phyloP scores from a whole-genome alignment of 2,888 invertebrate species.

The Euspilapteryx auroguttella region DNA sequence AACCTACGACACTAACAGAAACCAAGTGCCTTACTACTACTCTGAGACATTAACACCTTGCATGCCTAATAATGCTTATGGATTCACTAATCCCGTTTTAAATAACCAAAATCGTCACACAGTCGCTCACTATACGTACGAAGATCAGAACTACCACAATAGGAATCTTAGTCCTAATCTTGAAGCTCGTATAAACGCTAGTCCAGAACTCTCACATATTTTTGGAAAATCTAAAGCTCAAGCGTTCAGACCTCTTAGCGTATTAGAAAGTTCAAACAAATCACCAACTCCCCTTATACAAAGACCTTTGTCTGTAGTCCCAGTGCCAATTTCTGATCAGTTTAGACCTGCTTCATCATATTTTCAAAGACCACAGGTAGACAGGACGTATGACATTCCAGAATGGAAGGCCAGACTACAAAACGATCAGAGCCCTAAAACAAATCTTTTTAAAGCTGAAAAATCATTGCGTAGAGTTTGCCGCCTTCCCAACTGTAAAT shows the following conservation, averaged over 20 bases:
- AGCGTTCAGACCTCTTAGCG: slow-evolving; percentile 42
- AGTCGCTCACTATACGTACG: slow-evolving; percentile 29
- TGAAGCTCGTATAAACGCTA: slow-evolving; percentile 18
- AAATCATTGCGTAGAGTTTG: slow-evolving; percentile 34
- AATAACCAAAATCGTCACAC: slow-evolving; percentile 35
- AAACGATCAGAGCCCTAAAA: slow-evolving; percentile 28
- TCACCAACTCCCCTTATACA: slow-evolving; percentile 25
- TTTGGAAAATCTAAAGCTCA: slow-evolving; percentile 26
- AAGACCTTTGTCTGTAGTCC: slow-evolving; percentile 46
- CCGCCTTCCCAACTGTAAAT: slow-evolving; percentile 48
- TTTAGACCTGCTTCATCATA: slow-evolving; percentile 44
- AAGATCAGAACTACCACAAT: slow-evolving; percentile 27
- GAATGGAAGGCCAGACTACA: slow-evolving; percentile 45
- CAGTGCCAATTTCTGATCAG: slow-evolving; percentile 42
- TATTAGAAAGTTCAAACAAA: slow-evolving; percentile 33
- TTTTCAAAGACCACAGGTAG: too few species aligned
- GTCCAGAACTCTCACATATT: slow-evolving; percentile 25
- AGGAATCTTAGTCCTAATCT: slow-evolving; percentile 24
- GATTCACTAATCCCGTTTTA: slow-evolving; percentile 19
- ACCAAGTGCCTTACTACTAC: slow-evolving; percentile 51
- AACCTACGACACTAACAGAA: slow-evolving; percentile 60
- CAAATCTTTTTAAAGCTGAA: slow-evolving; percentile 23
- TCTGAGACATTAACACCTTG: slow-evolving; percentile 43
- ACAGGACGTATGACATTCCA: slow-evolving; percentile 34
- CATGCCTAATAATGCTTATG: slow-evolving; percentile 44